These are phyloP conservation scores for Drosophila bifasciata DNA, from an alignment of 1,140 invertebrate species.

Conservation along the genomic window DNA sequence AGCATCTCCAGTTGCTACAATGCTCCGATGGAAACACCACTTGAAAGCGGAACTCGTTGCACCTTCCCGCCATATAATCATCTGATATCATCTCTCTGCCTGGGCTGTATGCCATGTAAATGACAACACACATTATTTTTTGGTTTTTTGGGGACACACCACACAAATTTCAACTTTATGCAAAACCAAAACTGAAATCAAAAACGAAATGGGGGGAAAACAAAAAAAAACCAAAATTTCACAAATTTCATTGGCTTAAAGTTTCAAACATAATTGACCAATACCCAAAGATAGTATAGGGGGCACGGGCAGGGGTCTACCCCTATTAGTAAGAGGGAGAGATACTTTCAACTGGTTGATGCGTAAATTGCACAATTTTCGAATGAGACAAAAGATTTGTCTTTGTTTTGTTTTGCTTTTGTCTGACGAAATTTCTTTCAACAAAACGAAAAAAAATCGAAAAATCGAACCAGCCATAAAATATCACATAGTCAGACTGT, in stretches of 20 bases:
- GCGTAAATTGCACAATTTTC: conserved; percentile 56
- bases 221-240: too few relatives aligned
- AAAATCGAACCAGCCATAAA: conserved; percentile 27
- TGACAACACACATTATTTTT: conserved; percentile 9
- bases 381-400: conserved; percentile 37
- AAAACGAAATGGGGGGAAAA: conserved; percentile 1
- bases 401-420: conserved; percentile 13
- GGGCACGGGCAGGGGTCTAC: too few relatives aligned
- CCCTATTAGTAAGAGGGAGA: too few relatives aligned
- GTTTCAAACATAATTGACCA: conserved; percentile 57
- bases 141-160: conserved; percentile 15
- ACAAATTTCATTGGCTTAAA: conserved; percentile 46
- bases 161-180: conserved; percentile 68
- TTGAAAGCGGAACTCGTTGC: too few relatives aligned
- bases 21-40: too few relatives aligned
- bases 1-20: too few relatives aligned
- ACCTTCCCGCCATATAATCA: too few relatives aligned
- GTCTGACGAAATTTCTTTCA: conserved; percentile 49
- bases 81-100: too few relatives aligned
- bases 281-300: conserved; percentile 11
- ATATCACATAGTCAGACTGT: conserved; percentile 43
- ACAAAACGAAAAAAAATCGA: conserved; percentile 39
- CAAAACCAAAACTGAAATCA: conserved; percentile 45
- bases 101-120: too few relatives aligned
- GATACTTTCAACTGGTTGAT: conserved; percentile 32